Percentiles rank a stretch among this genome's conserved stretches.
phyloP scores from a whole-genome alignment of 2,797 vertebrate species.

The Macropus fuliginosus region DNA sequence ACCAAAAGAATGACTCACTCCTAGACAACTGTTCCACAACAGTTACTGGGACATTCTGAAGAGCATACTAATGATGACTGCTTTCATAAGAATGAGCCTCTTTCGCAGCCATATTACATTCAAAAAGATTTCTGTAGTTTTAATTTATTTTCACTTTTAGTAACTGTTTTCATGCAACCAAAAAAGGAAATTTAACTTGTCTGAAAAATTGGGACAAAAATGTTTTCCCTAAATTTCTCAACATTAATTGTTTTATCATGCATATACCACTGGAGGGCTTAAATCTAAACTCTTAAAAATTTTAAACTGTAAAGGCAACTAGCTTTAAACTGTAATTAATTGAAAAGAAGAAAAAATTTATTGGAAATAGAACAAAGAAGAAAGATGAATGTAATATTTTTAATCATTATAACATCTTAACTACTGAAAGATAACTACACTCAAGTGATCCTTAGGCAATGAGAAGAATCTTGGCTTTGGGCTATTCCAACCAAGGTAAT shows the following conservation, averaged over 20 bases:
- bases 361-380: background rate
- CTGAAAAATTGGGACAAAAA: constrained; percentile 47
- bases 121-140: constrained; percentile 49
- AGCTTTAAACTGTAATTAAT: constrained; percentile 53
- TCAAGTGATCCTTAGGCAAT: background rate
- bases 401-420: constrained; percentile 10
- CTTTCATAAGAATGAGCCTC: background rate
- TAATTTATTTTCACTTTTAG: constrained; percentile 36
- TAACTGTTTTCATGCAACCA: background rate
- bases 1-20: background rate
- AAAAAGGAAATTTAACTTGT: constrained; percentile 45
- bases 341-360: constrained; percentile 19
- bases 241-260: background rate
- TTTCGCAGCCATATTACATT: constrained; percentile 18
- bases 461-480: background rate
- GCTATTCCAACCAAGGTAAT: background rate
- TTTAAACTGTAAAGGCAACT: constrained; percentile 1
- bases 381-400: constrained; percentile 22
- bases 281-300: constrained; percentile 15
- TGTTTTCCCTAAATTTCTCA: constrained; percentile 20
- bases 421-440: background rate
- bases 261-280: constrained; percentile 42
- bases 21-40: background rate
- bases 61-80: background rate
- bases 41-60: background rate